These are phyloP conservation scores for Panopea generosa DNA, from an alignment of 2,888 invertebrate species.

Conservation along the genomic window DNA sequence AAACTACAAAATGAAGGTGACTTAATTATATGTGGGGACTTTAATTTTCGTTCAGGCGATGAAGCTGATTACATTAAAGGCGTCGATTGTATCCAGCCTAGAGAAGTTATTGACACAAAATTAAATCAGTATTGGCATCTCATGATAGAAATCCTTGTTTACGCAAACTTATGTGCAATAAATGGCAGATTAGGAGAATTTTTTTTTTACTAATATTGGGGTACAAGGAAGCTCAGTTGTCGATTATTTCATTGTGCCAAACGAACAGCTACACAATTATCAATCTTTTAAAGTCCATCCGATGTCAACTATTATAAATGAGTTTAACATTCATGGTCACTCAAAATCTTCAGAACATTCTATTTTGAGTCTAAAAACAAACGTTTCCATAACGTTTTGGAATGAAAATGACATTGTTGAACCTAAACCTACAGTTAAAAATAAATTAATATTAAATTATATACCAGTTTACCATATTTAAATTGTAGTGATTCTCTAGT, in stretches of 20 bases:
- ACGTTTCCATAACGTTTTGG: no score
- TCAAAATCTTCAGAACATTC: slow-evolving; percentile 7
- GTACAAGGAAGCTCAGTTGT: not conserved
- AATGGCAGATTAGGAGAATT: not conserved
- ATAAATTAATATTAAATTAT: no score
- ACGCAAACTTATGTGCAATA: not conserved
- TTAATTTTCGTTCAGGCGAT: slow-evolving; percentile 15
- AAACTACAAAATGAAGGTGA: not conserved
- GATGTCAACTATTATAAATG: slow-evolving; percentile 5
- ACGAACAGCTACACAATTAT: not conserved
- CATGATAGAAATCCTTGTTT: not conserved
- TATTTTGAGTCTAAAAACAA: not conserved
- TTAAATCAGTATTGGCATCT: slow-evolving; percentile 12
- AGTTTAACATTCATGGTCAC: slow-evolving; percentile 2
- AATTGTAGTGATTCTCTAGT: not conserved
- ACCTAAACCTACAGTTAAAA: no score
- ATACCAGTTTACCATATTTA: not conserved
- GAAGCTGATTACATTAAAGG: slow-evolving; percentile 14
- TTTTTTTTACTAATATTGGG: not conserved
- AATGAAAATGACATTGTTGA: no score
- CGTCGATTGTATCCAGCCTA: not conserved
- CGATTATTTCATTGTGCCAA: slow-evolving; percentile 4
- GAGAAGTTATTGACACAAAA: slow-evolving; percentile 10
- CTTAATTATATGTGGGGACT: slow-evolving; percentile 18
- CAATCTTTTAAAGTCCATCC: not conserved